Evolutionary conservation across 35 echinoderm and acorn worm genomes (phyloP), one percentile per base, ranked within the genome.

Genomic region (Hemicentrotus pulcherrimus): DNA sequence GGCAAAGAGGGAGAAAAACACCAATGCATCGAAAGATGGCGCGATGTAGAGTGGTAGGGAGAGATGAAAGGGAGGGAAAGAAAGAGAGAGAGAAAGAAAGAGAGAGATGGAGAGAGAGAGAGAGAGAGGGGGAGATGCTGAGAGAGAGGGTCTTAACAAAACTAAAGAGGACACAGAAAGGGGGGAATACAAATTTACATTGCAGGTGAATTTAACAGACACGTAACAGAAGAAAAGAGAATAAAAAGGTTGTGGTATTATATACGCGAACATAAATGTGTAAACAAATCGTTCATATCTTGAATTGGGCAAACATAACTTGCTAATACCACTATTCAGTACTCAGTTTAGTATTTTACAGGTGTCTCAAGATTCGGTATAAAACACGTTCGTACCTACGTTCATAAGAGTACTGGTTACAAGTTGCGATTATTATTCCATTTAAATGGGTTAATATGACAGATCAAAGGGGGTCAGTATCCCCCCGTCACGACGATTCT

Each of bases 361-460:
- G 22, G 15, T 78, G 65, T 78, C 9, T 78, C 65, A 6, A 22
- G 19, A 7, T 78, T 22, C 19, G 19, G 5, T 78, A 78, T n/a
- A 78, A n/a, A n/a, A 78, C 35, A 41, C 28, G 7, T 78, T n/a
- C 65, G 4, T 78, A 22, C 65, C 19, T n/a, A 28, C 65, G 2
- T n/a, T 30, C 19, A 78, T 5, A 78, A 78, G 0, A 0, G 6
- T 6, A 78, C 22, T n/a, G 65, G 65, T n/a, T 7, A 78, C 5
- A 78, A 7, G 5, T n/a, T 18, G 4, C 19, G 19, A n/a, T 78
- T 28, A 78, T 78, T 22, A 78, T 78, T 78, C 65, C 65, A 4
- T n/a, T 78, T 78, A 78, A n/a, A 78, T 78, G 65, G 65, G 65
- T 78, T 78, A n/a, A 78, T n/a, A 28, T 78, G 65, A 78, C 65